Evolutionary conservation across 2,888 invertebrate genomes (phyloP).

Genomic region (Globia sparganii): DNA sequence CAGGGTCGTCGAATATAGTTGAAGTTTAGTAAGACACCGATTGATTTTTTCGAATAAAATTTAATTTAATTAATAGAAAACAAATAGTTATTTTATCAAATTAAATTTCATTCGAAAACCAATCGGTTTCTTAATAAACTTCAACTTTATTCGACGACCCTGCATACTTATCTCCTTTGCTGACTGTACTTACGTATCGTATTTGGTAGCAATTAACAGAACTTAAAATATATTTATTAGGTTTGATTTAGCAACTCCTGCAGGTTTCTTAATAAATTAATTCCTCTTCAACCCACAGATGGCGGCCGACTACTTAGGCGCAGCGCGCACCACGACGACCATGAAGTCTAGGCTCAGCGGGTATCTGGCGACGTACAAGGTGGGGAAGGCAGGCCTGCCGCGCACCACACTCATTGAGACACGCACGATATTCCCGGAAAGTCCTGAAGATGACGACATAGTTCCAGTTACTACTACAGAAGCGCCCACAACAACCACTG

Average conservation of each 20-base stretch:
- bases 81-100: too few species aligned
- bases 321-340: slow-evolving; percentile 72
- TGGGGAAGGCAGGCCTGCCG: neutral
- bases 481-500: neutral
- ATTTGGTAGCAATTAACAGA: neutral
- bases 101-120: too few species aligned
- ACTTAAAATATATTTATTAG: neutral
- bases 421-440: rapidly evolving
- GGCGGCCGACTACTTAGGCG: slow-evolving; percentile 76
- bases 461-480: slow-evolving; percentile 1
- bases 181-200: too few species aligned
- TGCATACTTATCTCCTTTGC: too few species aligned
- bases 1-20: too few species aligned
- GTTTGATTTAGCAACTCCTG: neutral
- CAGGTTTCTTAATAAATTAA: neutral
- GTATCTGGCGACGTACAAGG: slow-evolving; percentile 61
- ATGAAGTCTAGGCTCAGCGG: slow-evolving; percentile 48
- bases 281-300: slow-evolving; percentile 70
- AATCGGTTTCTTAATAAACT: too few species aligned
- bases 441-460: neutral
- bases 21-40: too few species aligned
- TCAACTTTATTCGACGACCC: too few species aligned
- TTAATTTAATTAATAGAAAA: too few species aligned
- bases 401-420: neutral
- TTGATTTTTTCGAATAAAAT: too few species aligned